Conservation (phyloP, 2,113 vertebrate species). For the Dolichallabes microphthalmus region DNA sequence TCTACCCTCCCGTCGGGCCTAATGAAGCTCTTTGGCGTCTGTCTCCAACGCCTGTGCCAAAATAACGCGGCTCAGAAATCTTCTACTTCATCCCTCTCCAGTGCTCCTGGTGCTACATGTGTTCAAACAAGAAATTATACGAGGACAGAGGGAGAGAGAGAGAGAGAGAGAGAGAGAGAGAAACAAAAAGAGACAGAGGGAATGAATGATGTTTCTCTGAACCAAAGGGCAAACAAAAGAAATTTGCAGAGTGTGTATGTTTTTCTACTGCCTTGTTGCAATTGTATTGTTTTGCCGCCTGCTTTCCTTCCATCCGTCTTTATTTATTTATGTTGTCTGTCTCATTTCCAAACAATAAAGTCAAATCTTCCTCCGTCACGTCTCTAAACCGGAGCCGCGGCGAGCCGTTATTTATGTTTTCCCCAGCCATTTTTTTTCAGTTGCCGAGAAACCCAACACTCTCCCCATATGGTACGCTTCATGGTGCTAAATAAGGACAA, state of each 20-base stretch:
- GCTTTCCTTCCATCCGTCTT: slow-evolving; percentile 58
- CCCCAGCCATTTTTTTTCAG: slow-evolving; percentile 46
- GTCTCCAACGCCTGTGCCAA: slow-evolving; percentile 59
- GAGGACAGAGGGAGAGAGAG: neutral
- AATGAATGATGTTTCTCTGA: slow-evolving; percentile 48
- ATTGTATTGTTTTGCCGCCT: slow-evolving; percentile 62
- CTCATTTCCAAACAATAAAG: slow-evolving; percentile 68
- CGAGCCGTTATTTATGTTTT: slow-evolving; percentile 57
- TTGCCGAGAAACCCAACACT: slow-evolving; percentile 48
- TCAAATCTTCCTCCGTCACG: slow-evolving; percentile 54
- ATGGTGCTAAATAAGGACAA: slow-evolving; percentile 42
- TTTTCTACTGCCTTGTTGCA: slow-evolving; percentile 56
- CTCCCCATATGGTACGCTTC: slow-evolving; percentile 57
- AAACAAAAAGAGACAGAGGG: neutral
- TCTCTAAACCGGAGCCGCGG: slow-evolving; percentile 48
- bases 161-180: neutral
- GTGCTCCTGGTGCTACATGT: slow-evolving; percentile 50
- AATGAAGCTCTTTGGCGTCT: slow-evolving; percentile 70
- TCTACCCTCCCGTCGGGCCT: slow-evolving; percentile 60
- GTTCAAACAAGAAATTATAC: slow-evolving; percentile 48
- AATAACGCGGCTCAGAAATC: slow-evolving; percentile 56
- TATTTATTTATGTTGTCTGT: slow-evolving; percentile 24
- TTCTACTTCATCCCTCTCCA: slow-evolving; percentile 56
- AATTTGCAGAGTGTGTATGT: slow-evolving; percentile 56
- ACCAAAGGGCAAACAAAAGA: slow-evolving; percentile 62